Evolutionary conservation across 2,113 vertebrate species (phyloP).

Genomic region (Rana temporaria): DNA sequence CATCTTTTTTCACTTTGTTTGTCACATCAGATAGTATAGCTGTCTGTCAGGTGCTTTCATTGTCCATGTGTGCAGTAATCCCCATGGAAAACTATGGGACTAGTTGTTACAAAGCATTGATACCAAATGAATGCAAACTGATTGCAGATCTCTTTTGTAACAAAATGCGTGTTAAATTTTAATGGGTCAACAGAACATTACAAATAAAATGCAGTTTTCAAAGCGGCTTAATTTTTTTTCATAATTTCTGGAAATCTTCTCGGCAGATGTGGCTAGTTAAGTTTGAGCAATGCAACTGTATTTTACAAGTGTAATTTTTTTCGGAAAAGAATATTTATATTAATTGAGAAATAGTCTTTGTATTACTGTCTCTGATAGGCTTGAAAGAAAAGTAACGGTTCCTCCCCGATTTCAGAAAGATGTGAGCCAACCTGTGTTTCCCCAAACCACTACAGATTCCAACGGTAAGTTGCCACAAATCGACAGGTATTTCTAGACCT

Average conservation of each 20-base stretch:
- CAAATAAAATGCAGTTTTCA: slow-evolving; percentile 31
- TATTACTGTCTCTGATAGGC: slow-evolving; percentile 62
- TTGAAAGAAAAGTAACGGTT: slow-evolving; percentile 70
- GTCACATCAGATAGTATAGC: slow-evolving; percentile 8
- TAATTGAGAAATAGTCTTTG: neutral
- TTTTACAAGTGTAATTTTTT: neutral
- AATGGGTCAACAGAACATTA: slow-evolving; percentile 4
- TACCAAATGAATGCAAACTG: slow-evolving; percentile 23
- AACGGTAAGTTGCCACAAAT: slow-evolving; percentile 67
- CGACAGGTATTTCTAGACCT: neutral
- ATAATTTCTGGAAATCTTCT: neutral
- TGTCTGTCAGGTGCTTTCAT: slow-evolving; percentile 11
- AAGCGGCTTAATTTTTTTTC: neutral
- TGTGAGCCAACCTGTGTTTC: slow-evolving; percentile 69
- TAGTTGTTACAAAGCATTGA: slow-evolving; percentile 12
- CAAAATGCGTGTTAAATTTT: slow-evolving; percentile 9
- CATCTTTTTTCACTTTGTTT: slow-evolving; percentile 50
- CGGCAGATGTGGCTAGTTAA: neutral
- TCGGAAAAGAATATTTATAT: neutral
- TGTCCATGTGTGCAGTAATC: slow-evolving; percentile 32
- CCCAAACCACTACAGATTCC: slow-evolving; percentile 64
- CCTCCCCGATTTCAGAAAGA: slow-evolving; percentile 66
- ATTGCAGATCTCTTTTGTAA: slow-evolving; percentile 3
- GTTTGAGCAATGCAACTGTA: no score
- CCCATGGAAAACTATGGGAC: slow-evolving; percentile 12